Evolutionary conservation across 2,113 vertebrate genomes (phyloP).

Genomic region (Setophaga petechia): DNA sequence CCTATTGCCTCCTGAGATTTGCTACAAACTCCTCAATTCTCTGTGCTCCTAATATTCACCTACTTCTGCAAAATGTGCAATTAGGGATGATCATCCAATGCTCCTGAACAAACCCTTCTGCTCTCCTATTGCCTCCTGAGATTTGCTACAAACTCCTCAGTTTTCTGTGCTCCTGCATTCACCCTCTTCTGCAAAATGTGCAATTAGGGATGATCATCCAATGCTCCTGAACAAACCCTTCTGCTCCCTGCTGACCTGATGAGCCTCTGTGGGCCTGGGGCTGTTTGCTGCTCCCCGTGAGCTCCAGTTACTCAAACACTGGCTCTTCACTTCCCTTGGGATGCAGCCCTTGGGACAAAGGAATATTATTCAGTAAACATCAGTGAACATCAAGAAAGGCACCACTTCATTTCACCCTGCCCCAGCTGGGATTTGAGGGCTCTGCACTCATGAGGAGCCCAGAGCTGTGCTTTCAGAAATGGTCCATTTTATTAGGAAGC

Average conservation of each 20-base stretch:
- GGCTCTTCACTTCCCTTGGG: neutral
- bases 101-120: neutral
- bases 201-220: too few relatives aligned
- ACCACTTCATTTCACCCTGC: neutral
- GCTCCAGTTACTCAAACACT: neutral
- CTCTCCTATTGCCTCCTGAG: neutral
- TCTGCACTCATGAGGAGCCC: neutral
- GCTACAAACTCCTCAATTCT: too few relatives aligned
- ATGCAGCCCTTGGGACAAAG: neutral
- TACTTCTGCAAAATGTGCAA: too few relatives aligned
- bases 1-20: too few relatives aligned
- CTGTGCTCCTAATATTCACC: too few relatives aligned
- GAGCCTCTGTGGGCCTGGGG: neutral
- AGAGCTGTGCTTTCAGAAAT: neutral
- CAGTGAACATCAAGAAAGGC: neutral
- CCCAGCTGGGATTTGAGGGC: neutral
- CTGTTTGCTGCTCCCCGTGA: accelerated
- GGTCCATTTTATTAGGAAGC: neutral
- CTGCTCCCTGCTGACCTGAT: neutral
- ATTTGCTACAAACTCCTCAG: too few relatives aligned
- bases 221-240: neutral
- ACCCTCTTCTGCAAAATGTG: too few relatives aligned
- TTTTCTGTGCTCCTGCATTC: too few relatives aligned
- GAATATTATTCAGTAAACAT: neutral
- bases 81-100: too few relatives aligned